Conservation (phyloP, 2,888 invertebrate species). For the Noctua comes region DNA sequence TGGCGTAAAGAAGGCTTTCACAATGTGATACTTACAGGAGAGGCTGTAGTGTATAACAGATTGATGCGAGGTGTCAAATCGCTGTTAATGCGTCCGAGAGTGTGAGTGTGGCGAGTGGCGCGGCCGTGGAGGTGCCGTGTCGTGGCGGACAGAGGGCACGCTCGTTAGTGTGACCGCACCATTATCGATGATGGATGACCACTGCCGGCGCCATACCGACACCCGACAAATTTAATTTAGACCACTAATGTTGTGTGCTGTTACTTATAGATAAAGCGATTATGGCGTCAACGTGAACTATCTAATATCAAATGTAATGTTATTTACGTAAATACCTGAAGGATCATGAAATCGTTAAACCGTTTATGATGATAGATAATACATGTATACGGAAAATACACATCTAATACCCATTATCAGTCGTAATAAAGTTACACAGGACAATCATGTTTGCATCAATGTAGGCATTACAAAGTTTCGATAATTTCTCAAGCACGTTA, state of each 20-base stretch:
- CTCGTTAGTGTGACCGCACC: conserved; percentile 85
- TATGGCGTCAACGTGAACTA: conserved; percentile 54
- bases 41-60: conserved; percentile 29
- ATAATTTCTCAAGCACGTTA: conserved; percentile 79
- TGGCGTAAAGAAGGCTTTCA: conserved; percentile 30
- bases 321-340: conserved; percentile 11
- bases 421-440: conserved; percentile 23
- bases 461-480: conserved; percentile 77
- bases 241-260: conserved; percentile 81
- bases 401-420: conserved; percentile 19
- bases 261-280: conserved; percentile 77
- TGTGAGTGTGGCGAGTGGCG: conserved; percentile 36
- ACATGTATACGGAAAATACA: conserved; percentile 2
- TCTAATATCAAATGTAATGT: conserved; percentile 34
- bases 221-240: conserved; percentile 89
- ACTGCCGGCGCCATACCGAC: conserved; percentile 82
- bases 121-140: conserved; percentile 45
- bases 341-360: conserved; percentile 17
- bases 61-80: conserved; percentile 62
- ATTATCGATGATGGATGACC: conserved; percentile 88
- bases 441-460: conserved; percentile 50
- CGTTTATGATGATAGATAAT: neutral
- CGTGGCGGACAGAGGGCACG: conserved; percentile 75
- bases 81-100: conserved; percentile 39
- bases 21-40: conserved; percentile 33